Percentiles rank a stretch among this genome's conserved stretches.
Conservation (phyloP, 2,113 vertebrate species). For the Tupaia chinensis region DNA sequence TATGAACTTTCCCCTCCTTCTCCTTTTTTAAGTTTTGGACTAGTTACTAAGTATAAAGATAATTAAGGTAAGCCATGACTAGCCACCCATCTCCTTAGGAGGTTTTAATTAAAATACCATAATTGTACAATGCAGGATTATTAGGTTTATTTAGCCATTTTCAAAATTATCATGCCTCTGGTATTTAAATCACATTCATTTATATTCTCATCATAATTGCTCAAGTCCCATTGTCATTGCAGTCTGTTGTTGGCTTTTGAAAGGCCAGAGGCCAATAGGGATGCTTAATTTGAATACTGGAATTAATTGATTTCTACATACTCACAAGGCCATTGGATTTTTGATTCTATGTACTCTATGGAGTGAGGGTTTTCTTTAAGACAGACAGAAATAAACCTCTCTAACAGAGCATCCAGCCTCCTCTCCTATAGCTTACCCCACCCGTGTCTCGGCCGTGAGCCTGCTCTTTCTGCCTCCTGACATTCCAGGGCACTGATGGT, state of each 20-base stretch:
- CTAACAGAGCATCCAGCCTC: not conserved
- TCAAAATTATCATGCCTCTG: conserved; percentile 83
- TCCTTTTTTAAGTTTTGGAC: conserved; percentile 27
- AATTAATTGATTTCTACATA: conserved; percentile 76
- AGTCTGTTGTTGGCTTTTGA: conserved; percentile 79
- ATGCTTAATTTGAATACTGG: conserved; percentile 78
- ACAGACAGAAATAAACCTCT: not conserved
- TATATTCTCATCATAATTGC: conserved; percentile 78
- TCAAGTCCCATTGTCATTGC: conserved; percentile 74
- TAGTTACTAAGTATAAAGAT: conserved; percentile 75
- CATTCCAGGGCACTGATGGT: not conserved
- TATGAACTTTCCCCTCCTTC: not conserved
- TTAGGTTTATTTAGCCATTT: conserved; percentile 85
- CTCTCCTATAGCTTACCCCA: accelerated
- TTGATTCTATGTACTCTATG: not conserved
- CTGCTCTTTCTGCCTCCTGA: not conserved
- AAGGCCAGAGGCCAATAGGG: conserved; percentile 82
- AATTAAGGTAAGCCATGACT: conserved; percentile 81
- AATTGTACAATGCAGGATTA: conserved; percentile 84
- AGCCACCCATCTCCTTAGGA: conserved; percentile 77
- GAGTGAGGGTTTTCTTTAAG: not conserved
- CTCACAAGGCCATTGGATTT: conserved; percentile 57
- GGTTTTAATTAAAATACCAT: conserved; percentile 84
- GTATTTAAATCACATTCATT: conserved; percentile 85
- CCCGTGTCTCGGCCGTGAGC: accelerated